Evolutionary conservation across 2,888 invertebrate species (phyloP).

Genomic region (Axea sp.): DNA sequence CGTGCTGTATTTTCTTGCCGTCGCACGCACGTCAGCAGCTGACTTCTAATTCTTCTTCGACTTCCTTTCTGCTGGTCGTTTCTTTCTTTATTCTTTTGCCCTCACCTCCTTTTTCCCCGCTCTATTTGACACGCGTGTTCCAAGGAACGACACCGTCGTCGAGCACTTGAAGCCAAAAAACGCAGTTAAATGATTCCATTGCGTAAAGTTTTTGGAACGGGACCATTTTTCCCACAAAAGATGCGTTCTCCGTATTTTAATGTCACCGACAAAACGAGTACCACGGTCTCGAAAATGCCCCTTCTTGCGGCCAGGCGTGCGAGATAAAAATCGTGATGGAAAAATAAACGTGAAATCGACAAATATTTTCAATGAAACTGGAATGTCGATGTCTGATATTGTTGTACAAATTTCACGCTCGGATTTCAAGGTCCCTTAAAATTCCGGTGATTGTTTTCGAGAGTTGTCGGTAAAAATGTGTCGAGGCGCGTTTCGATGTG

Average conservation of each 20-base stretch:
- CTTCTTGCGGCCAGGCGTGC: not conserved
- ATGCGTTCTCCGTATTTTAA: constrained; percentile 3
- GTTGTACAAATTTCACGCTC: too few relatives aligned
- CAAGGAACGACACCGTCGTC: not conserved
- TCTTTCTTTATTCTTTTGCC: too few relatives aligned
- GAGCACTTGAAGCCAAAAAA: not conserved
- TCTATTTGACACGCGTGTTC: constrained; percentile 25
- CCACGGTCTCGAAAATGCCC: not conserved
- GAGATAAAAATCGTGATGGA: not conserved
- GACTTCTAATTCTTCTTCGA: constrained; percentile 9
- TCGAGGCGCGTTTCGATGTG: too few relatives aligned
- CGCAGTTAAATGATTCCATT: constrained; percentile 13
- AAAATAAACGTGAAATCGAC: not conserved
- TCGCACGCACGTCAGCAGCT: constrained; percentile 34
- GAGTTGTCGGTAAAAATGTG: too few relatives aligned
- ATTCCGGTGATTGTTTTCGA: too few relatives aligned
- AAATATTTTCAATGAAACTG: too few relatives aligned
- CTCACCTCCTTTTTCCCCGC: constrained; percentile 21
- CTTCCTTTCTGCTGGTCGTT: not conserved
- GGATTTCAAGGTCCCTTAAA: too few relatives aligned
- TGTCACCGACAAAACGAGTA: not conserved
- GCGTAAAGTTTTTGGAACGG: constrained; percentile 6
- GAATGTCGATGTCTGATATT: too few relatives aligned
- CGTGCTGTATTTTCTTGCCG: constrained; percentile 31
- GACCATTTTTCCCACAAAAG: not conserved